Evolutionary conservation across 2,888 invertebrate genomes (phyloP).

Genomic region (Himalopsyche japonica): DNA sequence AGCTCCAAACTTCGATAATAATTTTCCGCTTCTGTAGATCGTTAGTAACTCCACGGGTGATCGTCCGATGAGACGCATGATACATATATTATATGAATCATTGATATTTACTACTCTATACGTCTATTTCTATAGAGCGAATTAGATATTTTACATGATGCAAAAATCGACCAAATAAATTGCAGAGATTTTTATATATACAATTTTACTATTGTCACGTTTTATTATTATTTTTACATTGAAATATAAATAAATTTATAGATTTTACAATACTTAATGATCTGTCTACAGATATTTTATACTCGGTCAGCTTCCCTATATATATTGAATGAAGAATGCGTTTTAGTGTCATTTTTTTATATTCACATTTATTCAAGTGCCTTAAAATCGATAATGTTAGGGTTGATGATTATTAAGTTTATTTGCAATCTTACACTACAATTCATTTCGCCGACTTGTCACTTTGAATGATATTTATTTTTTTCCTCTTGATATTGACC

Average conservation of each 20-base stretch:
- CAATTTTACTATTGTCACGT: slow-evolving; percentile 12
- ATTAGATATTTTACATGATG: slow-evolving; percentile 6
- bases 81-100: slow-evolving; percentile 3
- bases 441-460: background rate
- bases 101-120: slow-evolving; percentile 15
- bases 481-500: background rate
- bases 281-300: slow-evolving; percentile 10
- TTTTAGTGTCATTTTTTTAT: slow-evolving; percentile 4
- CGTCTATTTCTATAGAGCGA: background rate
- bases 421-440: background rate
- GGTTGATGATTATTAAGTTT: background rate
- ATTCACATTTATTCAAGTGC: slow-evolving; percentile 26
- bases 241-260: background rate
- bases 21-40: slow-evolving; percentile 14
- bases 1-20: slow-evolving; percentile 19
- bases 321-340: slow-evolving; percentile 1
- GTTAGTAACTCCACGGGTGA: background rate
- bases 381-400: slow-evolving; percentile 22
- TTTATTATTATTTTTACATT: slow-evolving; percentile 6
- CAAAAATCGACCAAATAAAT: slow-evolving; percentile 5
- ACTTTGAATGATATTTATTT: background rate
- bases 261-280: background rate
- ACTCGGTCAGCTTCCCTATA: slow-evolving; percentile 5
- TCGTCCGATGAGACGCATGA: background rate
- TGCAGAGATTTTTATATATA: slow-evolving; percentile 12